Evolutionary conservation across 2,113 vertebrate species (phyloP), one percentile per base, ranked within the genome.

Genomic region (Microtus montanus): DNA sequence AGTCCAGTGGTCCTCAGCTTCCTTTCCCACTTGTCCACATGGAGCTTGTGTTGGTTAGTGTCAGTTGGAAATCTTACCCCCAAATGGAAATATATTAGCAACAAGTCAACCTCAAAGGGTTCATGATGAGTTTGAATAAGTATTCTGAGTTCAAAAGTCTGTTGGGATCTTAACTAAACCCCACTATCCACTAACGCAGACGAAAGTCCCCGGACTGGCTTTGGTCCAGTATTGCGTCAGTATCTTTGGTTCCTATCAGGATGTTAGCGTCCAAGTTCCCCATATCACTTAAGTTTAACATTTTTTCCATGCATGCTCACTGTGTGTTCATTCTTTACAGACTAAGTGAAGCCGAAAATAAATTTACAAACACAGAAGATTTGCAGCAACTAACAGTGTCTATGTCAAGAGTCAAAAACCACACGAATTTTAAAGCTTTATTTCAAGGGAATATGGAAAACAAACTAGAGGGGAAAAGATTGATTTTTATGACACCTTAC

Each of bases 101-200:
- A 95, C 97, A 94, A 73, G 95, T 47, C 71, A 92, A 97, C 68
- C 92, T 97, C 70, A 92, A 97, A 93, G 91, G 54, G 95, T 97
- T 98, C 97, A 97, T 77, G 97, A 84, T 91, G 93, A 97, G 95
- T 97, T 95, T 97, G 94, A 96, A 49, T 78, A 94, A 96, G 93
- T 96, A 91, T 96, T 96, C 64, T 20, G 86, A 95, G 92, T 97
- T 97, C 94, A 96, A 87, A 95, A 93, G 95, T 95, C 96, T 95
- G n/a, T 38, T 71, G 95, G 96, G 95, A 97, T 94, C 92, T 96
- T 95, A 94, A 79, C 90, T 96, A 89, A 97, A 93, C 73, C 85
- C 44, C 41, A 63, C 20, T 54, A 41, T 95, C 41, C 80, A 84
- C 35, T 20, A 63, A 38, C 15, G 5, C 58, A 92, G 94, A 96